A percentile compares a stretch with the other conserved stretches of the same genome.
Evolutionary conservation across 2,113 vertebrate genomes (phyloP).

Genomic region (Sander lucioperca): DNA sequence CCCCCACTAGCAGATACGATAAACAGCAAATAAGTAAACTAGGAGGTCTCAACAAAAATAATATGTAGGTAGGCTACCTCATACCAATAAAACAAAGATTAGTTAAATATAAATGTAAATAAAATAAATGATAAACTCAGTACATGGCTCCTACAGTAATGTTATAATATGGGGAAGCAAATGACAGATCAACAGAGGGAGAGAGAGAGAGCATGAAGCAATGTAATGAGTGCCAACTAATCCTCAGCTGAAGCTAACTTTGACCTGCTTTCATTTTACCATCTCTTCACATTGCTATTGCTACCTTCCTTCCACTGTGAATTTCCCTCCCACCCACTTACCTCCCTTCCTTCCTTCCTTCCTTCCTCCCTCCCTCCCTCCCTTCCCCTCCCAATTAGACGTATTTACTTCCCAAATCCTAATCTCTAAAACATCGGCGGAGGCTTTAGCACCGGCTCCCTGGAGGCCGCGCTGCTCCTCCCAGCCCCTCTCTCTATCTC

Average conservation of each 20-base stretch:
- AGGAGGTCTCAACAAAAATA: no score
- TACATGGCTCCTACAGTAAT: no score
- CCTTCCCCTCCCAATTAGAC: conserved; percentile 65
- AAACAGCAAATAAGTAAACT: no score
- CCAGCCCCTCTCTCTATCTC: conserved; percentile 40
- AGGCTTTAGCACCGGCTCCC: conserved; percentile 55
- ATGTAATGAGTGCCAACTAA: conserved; percentile 43
- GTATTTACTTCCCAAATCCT: conserved; percentile 74
- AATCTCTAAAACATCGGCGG: conserved; percentile 73
- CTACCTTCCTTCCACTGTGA: conserved; percentile 47
- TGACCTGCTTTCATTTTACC: conserved; percentile 49
- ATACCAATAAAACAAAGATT: no score
- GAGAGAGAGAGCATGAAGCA: not conserved
- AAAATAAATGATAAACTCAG: no score
- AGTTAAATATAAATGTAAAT: no score
- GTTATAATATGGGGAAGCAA: not conserved
- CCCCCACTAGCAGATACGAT: no score
- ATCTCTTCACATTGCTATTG: conserved; percentile 44
- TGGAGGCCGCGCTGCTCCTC: conserved; percentile 41
- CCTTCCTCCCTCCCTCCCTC: conserved; percentile 41
- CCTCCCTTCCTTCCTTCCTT: conserved; percentile 62
- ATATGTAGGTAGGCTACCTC: no score
- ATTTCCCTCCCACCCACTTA: conserved; percentile 43
- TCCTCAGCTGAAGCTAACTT: conserved; percentile 42
- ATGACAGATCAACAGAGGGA: not conserved